These are phyloP conservation scores for Odontomyia ornata DNA, from an alignment of 2,888 invertebrate species.

Conservation along the genomic window DNA sequence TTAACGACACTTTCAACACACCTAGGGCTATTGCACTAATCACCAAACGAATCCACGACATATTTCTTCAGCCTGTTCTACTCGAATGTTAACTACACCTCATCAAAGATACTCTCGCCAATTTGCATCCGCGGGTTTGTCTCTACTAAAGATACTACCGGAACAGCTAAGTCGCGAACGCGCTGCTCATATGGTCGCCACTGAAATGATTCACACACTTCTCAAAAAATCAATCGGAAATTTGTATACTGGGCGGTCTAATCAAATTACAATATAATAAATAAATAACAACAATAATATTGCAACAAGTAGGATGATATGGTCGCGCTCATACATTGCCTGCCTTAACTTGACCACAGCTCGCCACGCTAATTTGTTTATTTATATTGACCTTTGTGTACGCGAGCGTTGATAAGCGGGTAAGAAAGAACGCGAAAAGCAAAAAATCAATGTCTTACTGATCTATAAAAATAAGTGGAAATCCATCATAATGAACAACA, in stretches of 20 bases:
- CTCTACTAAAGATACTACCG: background rate
- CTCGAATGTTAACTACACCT: background rate
- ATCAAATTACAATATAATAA: slow-evolving; percentile 27
- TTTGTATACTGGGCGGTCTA: slow-evolving; percentile 15
- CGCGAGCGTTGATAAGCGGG: background rate
- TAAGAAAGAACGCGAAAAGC: background rate
- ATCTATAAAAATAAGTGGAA: slow-evolving; percentile 4
- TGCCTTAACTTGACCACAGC: too few species aligned
- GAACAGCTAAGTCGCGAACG: background rate
- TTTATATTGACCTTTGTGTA: slow-evolving; percentile 21
- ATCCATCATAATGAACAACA: slow-evolving; percentile 2
- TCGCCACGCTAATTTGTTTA: slow-evolving; percentile 5
- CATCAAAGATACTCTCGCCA: background rate
- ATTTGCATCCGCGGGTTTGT: background rate
- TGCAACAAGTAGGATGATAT: background rate
- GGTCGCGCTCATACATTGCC: background rate
- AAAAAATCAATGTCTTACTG: background rate
- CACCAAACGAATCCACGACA: slow-evolving; percentile 13
- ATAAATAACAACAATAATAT: slow-evolving; percentile 27
- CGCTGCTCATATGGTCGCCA: background rate
- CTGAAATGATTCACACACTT: slow-evolving; percentile 2
- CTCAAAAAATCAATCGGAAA: slow-evolving; percentile 12
- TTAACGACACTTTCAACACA: background rate
- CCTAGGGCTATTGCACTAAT: background rate
- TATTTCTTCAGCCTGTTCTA: background rate